Percentiles rank a stretch among this genome's conserved stretches.
Conservation (phyloP, 2,113 vertebrate species). For the Symphodus melops region DNA sequence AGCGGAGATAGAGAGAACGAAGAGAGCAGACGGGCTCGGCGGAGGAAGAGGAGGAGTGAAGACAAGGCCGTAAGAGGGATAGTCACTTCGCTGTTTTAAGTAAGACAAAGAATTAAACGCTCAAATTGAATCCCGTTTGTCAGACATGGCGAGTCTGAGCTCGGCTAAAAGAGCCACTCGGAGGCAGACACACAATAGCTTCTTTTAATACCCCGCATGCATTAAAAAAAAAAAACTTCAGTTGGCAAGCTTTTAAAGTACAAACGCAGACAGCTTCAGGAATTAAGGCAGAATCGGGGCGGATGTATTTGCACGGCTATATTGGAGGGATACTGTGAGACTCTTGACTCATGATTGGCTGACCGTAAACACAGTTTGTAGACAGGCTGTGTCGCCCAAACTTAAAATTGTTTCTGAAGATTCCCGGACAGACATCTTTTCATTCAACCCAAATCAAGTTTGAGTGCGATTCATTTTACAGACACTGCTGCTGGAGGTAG, state of each 20-base stretch:
- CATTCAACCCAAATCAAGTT: too few species aligned
- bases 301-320: too few species aligned
- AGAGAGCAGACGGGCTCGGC: too few species aligned
- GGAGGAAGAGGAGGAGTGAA: not conserved
- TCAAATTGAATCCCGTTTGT: constrained; percentile 12
- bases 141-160: not conserved
- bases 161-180: not conserved
- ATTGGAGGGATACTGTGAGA: too few species aligned
- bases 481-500: too few species aligned
- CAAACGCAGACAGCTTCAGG: not conserved
- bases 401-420: not conserved
- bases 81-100: not conserved
- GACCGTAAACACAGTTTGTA: not conserved
- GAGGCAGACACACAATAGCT: not conserved
- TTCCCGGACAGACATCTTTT: too few species aligned
- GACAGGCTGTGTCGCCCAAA: not conserved
- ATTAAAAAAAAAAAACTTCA: not conserved
- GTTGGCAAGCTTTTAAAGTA: too few species aligned
- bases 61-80: constrained; percentile 6
- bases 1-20: constrained; percentile 19
- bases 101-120: constrained; percentile 11
- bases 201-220: not conserved
- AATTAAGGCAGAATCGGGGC: not conserved
- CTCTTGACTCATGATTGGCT: too few species aligned
- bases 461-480: not conserved